Conservation (phyloP, 2,113 vertebrate genomes). For the Callipepla californica region DNA sequence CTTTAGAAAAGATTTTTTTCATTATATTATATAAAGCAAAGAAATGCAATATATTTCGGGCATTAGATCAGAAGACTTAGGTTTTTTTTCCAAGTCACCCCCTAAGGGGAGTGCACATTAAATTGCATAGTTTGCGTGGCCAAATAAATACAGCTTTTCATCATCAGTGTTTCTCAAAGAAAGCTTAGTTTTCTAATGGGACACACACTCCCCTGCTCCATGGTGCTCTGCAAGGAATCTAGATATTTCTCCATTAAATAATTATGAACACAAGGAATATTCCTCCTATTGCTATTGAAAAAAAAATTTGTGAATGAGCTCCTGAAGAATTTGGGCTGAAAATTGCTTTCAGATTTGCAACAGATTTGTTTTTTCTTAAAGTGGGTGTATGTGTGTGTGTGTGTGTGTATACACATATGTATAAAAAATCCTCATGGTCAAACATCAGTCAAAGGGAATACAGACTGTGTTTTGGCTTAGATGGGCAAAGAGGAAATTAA, state of each 20-base stretch:
- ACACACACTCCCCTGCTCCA: neutral
- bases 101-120: conserved; percentile 3
- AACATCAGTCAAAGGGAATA: neutral
- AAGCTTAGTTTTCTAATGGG: neutral
- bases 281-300: neutral
- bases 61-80: conserved; percentile 57
- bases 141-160: conserved; percentile 43
- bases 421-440: neutral
- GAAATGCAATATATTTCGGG: conserved; percentile 44
- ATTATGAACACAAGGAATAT: neutral
- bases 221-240: conserved; percentile 37
- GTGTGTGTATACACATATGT: neutral
- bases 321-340: conserved; percentile 12
- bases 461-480: conserved; percentile 28
- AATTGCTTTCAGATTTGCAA: conserved; percentile 11
- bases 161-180: conserved; percentile 10
- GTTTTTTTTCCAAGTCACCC: conserved; percentile 34
- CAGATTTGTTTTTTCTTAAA: neutral
- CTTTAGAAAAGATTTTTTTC: conserved; percentile 1
- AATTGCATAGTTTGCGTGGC: neutral
- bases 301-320: neutral
- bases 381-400: rapidly evolving
- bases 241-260: conserved; percentile 28
- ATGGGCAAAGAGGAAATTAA: conserved; percentile 58
- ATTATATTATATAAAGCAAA: conserved; percentile 35